Base-by-base conservation (phyloP, 1,140 invertebrate genomes). In the Cepaea nemoralis region DNA sequence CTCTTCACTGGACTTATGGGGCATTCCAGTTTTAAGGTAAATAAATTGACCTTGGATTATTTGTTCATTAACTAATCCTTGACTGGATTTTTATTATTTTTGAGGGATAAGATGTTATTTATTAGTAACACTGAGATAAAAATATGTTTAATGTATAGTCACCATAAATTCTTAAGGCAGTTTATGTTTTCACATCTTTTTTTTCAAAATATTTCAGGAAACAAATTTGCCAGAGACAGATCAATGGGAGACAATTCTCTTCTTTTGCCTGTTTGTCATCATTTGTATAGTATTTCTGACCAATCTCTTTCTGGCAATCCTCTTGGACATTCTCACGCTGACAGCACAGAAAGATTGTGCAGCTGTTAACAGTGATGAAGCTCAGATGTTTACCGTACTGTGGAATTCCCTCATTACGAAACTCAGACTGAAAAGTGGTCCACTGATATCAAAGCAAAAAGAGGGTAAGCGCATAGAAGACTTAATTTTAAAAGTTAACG, bases 1-100 rank as follows among this genome's bases (percentile, higher is more conserved):
- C 42, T 88, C 24, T 88, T 88, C 50, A 84, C 85, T 19, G 86
- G 85, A 78, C 94, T 96, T 88, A 91, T 96, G 24, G 95, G 95
- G 5, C 95, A 96, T 59, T 84, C 84, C 39, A 80, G 82, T 31
- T 87, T 87, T 66, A 87, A 85, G 33, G 75, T 77, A n/a, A 77
- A 50, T 19, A 55, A 14, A 14, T 55, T 55, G n/a, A n/a, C n/a
- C n/a, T n/a, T n/a, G 8, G 8, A 10, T 45, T 45, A 45, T 45
- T 45, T 45, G 42, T 10, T 8, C 42, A 45, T 45, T 45, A 45
- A 45, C 42, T 45, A 19, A 45, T 45, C 8, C 42, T 19, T 45
- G 8, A 8, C 19, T 45, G 42, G 8, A 10, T 8, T 19, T 45
- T 45, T 45, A 45, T 45, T 45, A 10, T 45, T 45, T n/a, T n/a